These are phyloP conservation scores for Falco punctatus DNA, from an alignment of 2,113 vertebrate species.

Conservation along the genomic window DNA sequence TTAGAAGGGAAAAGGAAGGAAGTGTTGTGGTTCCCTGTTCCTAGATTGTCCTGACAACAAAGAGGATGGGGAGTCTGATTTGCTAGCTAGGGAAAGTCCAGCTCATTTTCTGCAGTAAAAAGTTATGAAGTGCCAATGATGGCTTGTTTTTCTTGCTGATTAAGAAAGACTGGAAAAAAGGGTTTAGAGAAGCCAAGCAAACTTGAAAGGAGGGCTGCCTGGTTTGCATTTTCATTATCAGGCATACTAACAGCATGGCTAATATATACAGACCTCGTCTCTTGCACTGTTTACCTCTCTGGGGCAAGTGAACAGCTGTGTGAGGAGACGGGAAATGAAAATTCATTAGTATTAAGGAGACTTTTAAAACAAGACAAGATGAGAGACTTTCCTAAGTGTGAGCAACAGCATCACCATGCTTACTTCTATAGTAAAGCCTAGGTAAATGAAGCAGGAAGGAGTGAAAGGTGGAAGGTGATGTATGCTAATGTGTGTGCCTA, in stretches of 20 bases:
- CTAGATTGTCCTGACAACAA: not conserved
- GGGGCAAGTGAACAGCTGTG: not conserved
- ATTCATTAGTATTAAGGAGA: not conserved
- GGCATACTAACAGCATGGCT: not conserved
- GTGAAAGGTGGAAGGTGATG: not conserved
- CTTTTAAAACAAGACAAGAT: not conserved
- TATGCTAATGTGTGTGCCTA: rapidly evolving
- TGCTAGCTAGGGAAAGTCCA: not conserved
- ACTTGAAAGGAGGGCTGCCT: not conserved
- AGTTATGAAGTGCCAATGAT: not conserved
- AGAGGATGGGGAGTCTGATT: not conserved
- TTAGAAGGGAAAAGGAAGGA: not conserved
- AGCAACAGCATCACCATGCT: not conserved
- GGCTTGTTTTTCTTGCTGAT: not conserved
- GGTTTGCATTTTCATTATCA: not conserved
- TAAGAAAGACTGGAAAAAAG: not conserved
- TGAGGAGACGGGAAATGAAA: not conserved
- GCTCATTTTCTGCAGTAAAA: not conserved
- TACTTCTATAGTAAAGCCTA: not conserved
- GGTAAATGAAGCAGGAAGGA: not conserved
- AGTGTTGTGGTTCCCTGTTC: not conserved
- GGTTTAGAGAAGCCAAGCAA: not conserved
- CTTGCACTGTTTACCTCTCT: not conserved
- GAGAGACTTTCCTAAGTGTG: not conserved
- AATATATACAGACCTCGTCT: not conserved